Conservation (phyloP, 2,888 invertebrate genomes). For the Lamellibrachia satsuma region DNA sequence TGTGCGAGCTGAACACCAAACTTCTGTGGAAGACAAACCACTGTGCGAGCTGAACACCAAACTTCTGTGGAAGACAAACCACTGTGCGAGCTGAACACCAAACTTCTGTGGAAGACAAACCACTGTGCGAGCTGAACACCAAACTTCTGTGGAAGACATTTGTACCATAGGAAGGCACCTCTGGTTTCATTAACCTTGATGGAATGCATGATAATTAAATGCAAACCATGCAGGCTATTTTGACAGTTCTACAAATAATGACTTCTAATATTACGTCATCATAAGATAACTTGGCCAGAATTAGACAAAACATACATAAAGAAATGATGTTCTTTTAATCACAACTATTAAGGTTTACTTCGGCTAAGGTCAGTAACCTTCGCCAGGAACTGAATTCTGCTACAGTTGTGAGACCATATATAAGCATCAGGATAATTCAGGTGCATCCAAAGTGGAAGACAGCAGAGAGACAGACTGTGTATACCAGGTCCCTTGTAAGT, state of each 20-base stretch:
- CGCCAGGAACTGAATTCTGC: no score
- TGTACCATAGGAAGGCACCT: neutral
- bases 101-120: neutral
- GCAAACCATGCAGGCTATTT: neutral
- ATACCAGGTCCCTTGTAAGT: no score
- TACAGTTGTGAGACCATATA: no score
- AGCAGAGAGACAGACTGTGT: no score
- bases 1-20: neutral
- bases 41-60: neutral
- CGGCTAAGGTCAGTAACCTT: no score
- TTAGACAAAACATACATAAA: slow-evolving; percentile 2
- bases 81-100: neutral
- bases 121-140: neutral
- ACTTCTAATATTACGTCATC: neutral
- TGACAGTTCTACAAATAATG: neutral
- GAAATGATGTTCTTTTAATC: no score
- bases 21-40: neutral
- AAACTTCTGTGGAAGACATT: neutral
- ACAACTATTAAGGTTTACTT: no score
- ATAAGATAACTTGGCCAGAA: neutral
- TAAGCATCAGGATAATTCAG: no score
- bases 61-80: neutral
- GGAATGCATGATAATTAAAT: neutral
- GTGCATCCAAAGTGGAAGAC: no score
- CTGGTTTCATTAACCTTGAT: neutral